Percentiles rank a stretch among this genome's conserved stretches.
Evolutionary conservation across 2,113 vertebrate species (phyloP).

Genomic region (Protobothrops mucrosquamatus): DNA sequence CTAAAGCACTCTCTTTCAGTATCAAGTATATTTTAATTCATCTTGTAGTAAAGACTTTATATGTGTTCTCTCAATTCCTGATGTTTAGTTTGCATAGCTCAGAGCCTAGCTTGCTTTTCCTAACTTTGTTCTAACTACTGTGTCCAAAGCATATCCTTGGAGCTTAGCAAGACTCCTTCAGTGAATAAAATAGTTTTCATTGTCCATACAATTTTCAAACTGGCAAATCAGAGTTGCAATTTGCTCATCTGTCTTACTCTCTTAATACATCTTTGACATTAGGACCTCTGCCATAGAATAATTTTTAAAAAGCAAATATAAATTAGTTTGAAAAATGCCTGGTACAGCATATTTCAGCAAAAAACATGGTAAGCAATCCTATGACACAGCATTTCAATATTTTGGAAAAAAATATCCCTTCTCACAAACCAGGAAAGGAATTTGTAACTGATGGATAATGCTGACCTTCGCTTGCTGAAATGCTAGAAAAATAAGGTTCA

Average conservation of each 20-base stretch:
- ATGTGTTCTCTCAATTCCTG: neutral
- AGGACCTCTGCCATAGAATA: neutral
- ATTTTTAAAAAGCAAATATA: neutral
- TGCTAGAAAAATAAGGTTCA: constrained; percentile 3
- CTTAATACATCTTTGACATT: neutral
- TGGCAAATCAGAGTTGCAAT: neutral
- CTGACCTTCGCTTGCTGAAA: neutral
- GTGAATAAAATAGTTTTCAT: neutral
- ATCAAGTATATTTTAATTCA: neutral
- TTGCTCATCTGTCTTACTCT: neutral
- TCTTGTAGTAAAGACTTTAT: neutral
- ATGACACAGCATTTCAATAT: neutral
- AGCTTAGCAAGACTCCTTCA: neutral
- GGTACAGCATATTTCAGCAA: neutral
- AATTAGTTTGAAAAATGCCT: neutral
- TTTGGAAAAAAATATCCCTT: neutral
- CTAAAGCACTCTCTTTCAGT: neutral
- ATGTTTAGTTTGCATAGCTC: neutral
- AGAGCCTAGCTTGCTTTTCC: neutral
- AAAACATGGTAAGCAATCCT: neutral
- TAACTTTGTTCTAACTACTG: neutral
- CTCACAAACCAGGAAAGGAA: neutral
- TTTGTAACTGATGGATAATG: neutral
- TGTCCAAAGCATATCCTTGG: neutral
- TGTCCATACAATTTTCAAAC: neutral